These are phyloP conservation scores for Tenthredo scrophulariae DNA, from an alignment of 2,888 invertebrate genomes.

Conservation along the genomic window DNA sequence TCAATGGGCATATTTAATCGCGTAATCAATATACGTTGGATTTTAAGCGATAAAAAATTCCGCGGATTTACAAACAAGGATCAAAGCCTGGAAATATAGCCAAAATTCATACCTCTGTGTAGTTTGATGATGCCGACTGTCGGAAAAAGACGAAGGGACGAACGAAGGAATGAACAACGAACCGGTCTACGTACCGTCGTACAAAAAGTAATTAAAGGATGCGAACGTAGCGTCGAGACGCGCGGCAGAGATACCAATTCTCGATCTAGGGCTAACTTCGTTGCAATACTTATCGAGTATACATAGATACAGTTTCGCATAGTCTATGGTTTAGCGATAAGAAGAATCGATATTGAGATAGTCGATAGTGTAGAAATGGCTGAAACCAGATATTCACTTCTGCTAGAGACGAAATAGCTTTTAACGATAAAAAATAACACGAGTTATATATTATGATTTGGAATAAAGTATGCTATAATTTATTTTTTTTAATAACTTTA, in stretches of 20 bases:
- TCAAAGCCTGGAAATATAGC: conserved; percentile 30
- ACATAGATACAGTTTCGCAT: neutral
- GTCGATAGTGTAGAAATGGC: conserved; percentile 64
- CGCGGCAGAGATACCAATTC: neutral
- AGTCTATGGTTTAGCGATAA: conserved; percentile 21
- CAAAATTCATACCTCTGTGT: conserved; percentile 62
- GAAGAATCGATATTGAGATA: conserved; percentile 44
- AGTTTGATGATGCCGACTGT: conserved; percentile 60
- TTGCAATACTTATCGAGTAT: neutral
- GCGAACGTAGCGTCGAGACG: conserved; percentile 51
- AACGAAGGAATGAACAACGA: conserved; percentile 67
- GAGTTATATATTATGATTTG: conserved; percentile 79
- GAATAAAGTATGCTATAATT: conserved; percentile 83
- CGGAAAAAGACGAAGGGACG: conserved; percentile 60
- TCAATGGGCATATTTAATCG: conserved; percentile 6
- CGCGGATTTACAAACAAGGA: neutral
- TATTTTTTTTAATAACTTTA: conserved; percentile 84
- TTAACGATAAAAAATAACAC: conserved; percentile 57
- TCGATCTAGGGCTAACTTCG: neutral
- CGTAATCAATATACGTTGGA: neutral
- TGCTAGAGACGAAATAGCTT: conserved; percentile 68
- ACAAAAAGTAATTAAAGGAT: conserved; percentile 51
- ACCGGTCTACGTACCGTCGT: conserved; percentile 63
- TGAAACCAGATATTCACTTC: conserved; percentile 68
- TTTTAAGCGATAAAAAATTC: neutral